A percentile compares a stretch with the other conserved stretches of the same genome.
phyloP scores from a whole-genome alignment of 2,113 vertebrate genomes.

The Formicarius rufipectus region DNA sequence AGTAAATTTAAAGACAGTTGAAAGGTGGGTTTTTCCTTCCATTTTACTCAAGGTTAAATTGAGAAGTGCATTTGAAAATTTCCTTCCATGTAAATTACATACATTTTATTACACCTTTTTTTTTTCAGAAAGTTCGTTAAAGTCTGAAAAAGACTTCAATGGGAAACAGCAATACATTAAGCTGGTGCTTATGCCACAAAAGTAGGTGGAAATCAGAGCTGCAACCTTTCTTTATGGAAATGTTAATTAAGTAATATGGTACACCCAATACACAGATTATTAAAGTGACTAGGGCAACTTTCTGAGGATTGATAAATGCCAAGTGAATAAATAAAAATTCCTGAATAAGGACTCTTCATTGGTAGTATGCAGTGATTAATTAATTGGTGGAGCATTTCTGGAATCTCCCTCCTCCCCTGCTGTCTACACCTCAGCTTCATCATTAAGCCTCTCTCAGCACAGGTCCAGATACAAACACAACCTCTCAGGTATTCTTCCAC shows the following conservation, averaged over 20 bases:
- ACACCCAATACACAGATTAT: neutral
- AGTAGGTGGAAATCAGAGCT: neutral
- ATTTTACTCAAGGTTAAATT: neutral
- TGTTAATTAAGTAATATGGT: neutral
- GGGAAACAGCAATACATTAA: neutral
- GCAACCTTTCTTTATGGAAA: neutral
- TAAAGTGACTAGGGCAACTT: neutral
- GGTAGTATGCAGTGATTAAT: neutral
- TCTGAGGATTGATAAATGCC: neutral
- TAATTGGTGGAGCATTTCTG: neutral
- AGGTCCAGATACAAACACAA: neutral
- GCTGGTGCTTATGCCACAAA: neutral
- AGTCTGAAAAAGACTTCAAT: neutral
- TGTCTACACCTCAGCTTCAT: neutral
- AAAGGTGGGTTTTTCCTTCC: neutral
- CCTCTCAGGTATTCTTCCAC: neutral
- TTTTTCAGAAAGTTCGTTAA: neutral
- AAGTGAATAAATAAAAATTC: neutral
- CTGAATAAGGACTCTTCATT: neutral
- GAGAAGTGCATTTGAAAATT: neutral
- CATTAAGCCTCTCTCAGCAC: neutral
- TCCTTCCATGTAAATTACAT: neutral
- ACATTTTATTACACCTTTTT: neutral
- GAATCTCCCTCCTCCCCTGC: neutral
- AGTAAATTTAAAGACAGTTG: neutral